Evolutionary conservation across 2,888 invertebrate genomes (phyloP), one percentile per base, ranked within the genome.

Genomic region (Drosophila barbarae): DNA sequence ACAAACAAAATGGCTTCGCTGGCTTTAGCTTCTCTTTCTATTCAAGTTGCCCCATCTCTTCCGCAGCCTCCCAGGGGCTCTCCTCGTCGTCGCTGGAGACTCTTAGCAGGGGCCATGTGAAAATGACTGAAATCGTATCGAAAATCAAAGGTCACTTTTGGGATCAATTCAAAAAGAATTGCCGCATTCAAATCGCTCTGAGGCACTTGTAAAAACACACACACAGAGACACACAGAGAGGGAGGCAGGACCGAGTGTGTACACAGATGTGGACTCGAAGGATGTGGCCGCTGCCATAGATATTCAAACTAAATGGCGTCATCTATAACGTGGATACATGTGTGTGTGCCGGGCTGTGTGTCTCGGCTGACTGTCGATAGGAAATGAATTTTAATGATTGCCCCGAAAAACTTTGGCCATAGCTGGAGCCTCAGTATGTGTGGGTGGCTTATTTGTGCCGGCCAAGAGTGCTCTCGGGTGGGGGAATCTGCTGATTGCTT

Each of bases 131-230:
- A 81, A 73, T 81, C 81, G 81, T 77, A 83, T 76, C 83, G 81
- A 77, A 77, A 83, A 81, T 81, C 83, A 81, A 83, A 81, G 81
- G 81, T 81, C 81, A 80, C 81, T 81, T 81, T 81, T 81, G 81
- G 81, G 81, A 81, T 81, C 81, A 81, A 81, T 81, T 81, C 83
- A 81, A 81, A 81, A 80, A 81, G 83, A 81, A 81, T 83, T 81
- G 81, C 83, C 83, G 81, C 83, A 81, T 81, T 81, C 74, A 83
- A 83, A 81, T 81, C 83, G 81, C 81, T 83, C 66, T 64, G 73
- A 81, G 83, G 74, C 81, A 83, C 77, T 83, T 80, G 71, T 74
- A 71, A 71, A 72, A 69, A 38, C 32, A 46, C 18, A 46, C 12
- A 46, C 12, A 30, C 9, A n/a, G 21, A 9, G 8, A 36, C 5